These are phyloP conservation scores for Prorops nasuta DNA, from an alignment of 1,140 invertebrate species.

Conservation along the genomic window DNA sequence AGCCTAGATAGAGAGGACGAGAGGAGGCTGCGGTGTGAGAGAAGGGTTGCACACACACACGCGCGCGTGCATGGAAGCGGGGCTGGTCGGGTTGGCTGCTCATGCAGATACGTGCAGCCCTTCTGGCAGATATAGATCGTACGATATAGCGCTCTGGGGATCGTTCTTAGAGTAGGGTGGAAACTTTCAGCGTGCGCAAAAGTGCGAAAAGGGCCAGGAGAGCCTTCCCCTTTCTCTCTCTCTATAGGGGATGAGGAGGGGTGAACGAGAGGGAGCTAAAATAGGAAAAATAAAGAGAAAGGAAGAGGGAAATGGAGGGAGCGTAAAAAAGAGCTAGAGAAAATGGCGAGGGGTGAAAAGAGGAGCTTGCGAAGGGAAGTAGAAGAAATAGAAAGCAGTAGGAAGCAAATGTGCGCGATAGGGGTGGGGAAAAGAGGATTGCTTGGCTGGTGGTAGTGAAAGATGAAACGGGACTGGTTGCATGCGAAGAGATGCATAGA, in stretches of 20 bases:
- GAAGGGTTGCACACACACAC: constrained; percentile 30
- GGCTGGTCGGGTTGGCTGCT: neutral
- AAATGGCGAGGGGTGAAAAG: constrained; percentile 5
- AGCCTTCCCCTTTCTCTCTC: no score
- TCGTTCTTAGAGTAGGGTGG: constrained; percentile 39
- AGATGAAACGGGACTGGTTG: constrained; percentile 35
- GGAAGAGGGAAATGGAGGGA: neutral
- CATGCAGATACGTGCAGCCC: no score
- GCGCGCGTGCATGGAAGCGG: constrained; percentile 11
- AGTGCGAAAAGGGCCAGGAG: constrained; percentile 40
- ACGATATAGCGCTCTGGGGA: constrained; percentile 33
- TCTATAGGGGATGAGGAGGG: constrained; percentile 10
- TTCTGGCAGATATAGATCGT: constrained; percentile 27
- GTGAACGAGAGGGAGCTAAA: constrained; percentile 11
- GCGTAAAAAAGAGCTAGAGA: constrained; percentile 4
- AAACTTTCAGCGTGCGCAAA: constrained; percentile 36
- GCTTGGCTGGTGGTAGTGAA: constrained; percentile 7
- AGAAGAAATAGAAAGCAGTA: neutral
- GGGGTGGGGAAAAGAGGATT: neutral
- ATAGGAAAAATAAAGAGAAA: constrained; percentile 16
- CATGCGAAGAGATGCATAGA: constrained; percentile 52
- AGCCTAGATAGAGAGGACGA: neutral
- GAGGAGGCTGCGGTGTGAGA: neutral
- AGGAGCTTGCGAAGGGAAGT: neutral
- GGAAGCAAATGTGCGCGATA: no score